phyloP scores from a whole-genome alignment of 2,113 vertebrate genomes.

The Larimichthys crocea region DNA sequence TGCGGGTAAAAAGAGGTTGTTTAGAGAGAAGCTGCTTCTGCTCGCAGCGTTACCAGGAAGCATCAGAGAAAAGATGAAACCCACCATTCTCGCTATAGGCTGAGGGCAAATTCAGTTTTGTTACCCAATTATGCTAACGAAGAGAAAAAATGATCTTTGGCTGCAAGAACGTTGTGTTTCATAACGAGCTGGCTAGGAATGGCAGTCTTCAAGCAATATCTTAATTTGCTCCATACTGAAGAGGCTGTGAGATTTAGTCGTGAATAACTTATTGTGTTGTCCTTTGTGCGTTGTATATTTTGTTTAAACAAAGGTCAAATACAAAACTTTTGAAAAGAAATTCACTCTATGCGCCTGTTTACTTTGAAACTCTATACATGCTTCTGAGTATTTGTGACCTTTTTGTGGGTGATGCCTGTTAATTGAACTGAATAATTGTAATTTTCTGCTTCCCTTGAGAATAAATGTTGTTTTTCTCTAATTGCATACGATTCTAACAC shows the following conservation, averaged over 20 bases:
- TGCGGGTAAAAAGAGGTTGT: constrained; percentile 73
- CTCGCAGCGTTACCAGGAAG: constrained; percentile 71
- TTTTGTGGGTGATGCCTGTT: neutral
- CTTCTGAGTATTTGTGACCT: neutral
- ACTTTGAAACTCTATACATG: constrained; percentile 6
- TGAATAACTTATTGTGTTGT: constrained; percentile 42
- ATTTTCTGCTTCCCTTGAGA: neutral
- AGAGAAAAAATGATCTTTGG: constrained; percentile 71
- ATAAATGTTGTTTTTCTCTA: constrained; percentile 11
- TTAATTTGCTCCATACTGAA: constrained; percentile 61
- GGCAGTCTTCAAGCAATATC: constrained; percentile 64
- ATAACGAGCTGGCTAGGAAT: constrained; percentile 68
- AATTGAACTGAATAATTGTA: constrained; percentile 11
- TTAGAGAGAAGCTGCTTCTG: constrained; percentile 60
- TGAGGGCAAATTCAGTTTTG: constrained; percentile 80
- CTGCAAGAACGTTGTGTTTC: constrained; percentile 69
- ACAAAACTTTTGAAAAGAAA: neutral
- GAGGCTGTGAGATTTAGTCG: constrained; percentile 44
- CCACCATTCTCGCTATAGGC: constrained; percentile 65
- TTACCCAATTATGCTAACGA: constrained; percentile 83
- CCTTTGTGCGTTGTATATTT: constrained; percentile 29
- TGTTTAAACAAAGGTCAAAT: constrained; percentile 38
- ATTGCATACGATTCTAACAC: neutral
- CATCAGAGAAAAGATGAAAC: constrained; percentile 80
- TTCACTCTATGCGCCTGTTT: neutral